Base-by-base conservation (phyloP, 2,888 invertebrate species). In the Cremastinae sp. region DNA sequence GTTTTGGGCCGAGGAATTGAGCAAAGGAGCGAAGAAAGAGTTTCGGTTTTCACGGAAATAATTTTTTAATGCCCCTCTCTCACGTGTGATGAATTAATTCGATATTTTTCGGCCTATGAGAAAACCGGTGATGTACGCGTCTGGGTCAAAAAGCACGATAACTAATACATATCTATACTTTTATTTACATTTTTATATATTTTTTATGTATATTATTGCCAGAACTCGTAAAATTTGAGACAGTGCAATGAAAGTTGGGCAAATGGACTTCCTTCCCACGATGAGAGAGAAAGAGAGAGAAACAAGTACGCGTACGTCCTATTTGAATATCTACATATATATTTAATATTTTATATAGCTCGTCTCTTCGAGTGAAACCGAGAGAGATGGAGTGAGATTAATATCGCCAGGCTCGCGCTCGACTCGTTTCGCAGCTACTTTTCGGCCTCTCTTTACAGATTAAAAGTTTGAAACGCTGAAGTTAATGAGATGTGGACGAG, bases 401-500 rank as follows among this genome's bases (percentile, higher is more conserved):
- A 69, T 72, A 74, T 78, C 75, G 64, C 75, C 49, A 41, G 53
- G 49, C 62, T 56, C 64, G 56, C 62, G 62, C 68, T 68, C 58
- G 66, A 74, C 66, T 61, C 74, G 74, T 58, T 49, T 74, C 64
- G 65, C 47, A 54, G 64, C 59, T 61, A 49, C 47, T 75, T 75
- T 75, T 75, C 61, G 75, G 61, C 75, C 47, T 47, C 41, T 56
- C 68, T 49, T 62, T 62, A 28, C 45, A 68, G 62, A 72, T 72
- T 75, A 66, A 72, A 75, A 73, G 69, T 74, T 79, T 73, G 66
- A 73, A 75, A 79, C 66, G 78, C 54, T 51, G 70, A 66, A 72
- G 71, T 79, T 78, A 79, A 79, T 79, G 79, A 78, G 78, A 79
- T 79, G 71, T 74, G 75, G 68, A 76, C 62, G 66, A 73, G 75